Evolutionary conservation across 2,888 invertebrate species (phyloP).

Genomic region (Panzeria rudis): DNA sequence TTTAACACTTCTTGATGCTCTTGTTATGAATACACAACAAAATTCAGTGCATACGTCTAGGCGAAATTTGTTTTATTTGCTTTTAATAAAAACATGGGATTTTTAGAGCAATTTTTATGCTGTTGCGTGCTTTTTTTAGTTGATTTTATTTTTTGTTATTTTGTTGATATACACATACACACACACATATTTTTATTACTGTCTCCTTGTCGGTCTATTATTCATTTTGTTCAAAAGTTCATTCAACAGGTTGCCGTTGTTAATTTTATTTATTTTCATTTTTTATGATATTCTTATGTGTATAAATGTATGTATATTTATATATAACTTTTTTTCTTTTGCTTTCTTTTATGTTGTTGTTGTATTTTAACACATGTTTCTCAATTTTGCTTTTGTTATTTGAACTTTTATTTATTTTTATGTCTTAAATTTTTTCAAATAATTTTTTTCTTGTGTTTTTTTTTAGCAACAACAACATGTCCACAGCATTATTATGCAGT

Average conservation of each 20-base stretch:
- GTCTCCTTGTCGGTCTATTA: conserved; percentile 56
- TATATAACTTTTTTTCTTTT: conserved; percentile 1
- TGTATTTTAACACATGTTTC: conserved; percentile 61
- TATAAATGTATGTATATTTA: conserved; percentile 32
- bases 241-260: conserved; percentile 70
- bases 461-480: conserved; percentile 24
- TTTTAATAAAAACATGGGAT: conserved; percentile 55
- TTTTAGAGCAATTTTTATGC: conserved; percentile 58
- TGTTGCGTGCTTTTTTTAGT: conserved; percentile 62
- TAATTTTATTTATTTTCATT: conserved; percentile 66
- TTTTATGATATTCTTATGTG: conserved; percentile 71
- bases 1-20: background rate
- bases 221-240: conserved; percentile 64
- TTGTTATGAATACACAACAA: conserved; percentile 36
- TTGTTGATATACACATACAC: conserved; percentile 6
- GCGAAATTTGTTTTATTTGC: conserved; percentile 3
- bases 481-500: conserved; percentile 9
- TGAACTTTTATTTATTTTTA: conserved; percentile 23
- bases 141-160: conserved; percentile 39
- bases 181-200: conserved; percentile 37
- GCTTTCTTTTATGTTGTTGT: conserved; percentile 41
- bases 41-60: conserved; percentile 57
- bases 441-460: conserved; percentile 43
- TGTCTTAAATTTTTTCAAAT: conserved; percentile 57
- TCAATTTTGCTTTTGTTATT: conserved; percentile 49